Conservation (phyloP, 2,113 vertebrate genomes). For the Archocentrus centrarchus region DNA sequence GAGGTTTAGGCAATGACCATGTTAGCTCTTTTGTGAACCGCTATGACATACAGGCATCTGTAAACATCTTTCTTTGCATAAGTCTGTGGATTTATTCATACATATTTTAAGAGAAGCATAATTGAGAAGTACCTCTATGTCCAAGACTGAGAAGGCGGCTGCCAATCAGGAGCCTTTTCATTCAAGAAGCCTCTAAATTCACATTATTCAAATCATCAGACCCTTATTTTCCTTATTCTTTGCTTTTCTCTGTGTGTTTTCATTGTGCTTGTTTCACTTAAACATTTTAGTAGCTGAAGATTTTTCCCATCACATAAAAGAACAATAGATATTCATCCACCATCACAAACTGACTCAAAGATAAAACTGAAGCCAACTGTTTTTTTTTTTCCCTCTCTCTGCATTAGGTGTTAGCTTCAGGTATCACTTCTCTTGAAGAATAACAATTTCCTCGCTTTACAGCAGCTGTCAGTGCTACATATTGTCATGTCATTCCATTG, state of each 20-base stretch:
- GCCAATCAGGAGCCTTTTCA: neutral
- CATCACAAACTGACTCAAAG: neutral
- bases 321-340: neutral
- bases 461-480: neutral
- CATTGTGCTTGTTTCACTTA: neutral
- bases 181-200: neutral
- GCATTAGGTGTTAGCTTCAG: conserved; percentile 1
- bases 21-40: neutral
- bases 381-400: accelerated
- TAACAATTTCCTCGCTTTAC: conserved; percentile 3
- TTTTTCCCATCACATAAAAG: neutral
- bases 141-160: neutral
- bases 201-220: neutral
- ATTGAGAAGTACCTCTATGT: neutral
- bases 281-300: neutral
- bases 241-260: neutral
- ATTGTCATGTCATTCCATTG: neutral
- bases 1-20: neutral
- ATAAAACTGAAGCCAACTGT: neutral
- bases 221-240: neutral
- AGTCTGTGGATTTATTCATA: neutral
- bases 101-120: neutral
- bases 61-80: neutral
- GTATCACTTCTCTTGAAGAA: neutral
- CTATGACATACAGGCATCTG: neutral